Conservation (phyloP, 2,888 invertebrate species). For the Tinea semifulvella region DNA sequence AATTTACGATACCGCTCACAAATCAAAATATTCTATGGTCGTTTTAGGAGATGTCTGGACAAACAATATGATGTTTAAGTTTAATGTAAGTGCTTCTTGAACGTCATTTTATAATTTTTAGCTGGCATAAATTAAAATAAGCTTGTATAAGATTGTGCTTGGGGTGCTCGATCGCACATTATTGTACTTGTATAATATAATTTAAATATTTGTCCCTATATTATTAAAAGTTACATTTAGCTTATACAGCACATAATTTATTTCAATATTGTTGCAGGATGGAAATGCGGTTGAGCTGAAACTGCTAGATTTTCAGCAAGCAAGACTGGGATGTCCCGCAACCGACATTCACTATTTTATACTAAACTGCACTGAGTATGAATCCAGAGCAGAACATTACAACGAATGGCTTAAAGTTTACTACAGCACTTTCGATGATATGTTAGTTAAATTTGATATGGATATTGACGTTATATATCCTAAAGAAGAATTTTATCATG, state of each 20-base stretch:
- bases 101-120: too few relatives aligned
- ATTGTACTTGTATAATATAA: too few relatives aligned
- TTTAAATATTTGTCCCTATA: too few relatives aligned
- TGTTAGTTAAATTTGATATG: slow-evolving; percentile 3
- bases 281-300: neutral
- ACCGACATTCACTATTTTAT: neutral
- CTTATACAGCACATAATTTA: too few relatives aligned
- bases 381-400: neutral
- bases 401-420: slow-evolving; percentile 13
- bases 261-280: too few relatives aligned
- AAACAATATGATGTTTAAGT: slow-evolving; percentile 34
- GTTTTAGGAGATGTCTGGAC: slow-evolving; percentile 38
- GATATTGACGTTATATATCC: slow-evolving; percentile 6
- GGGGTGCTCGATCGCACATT: too few relatives aligned
- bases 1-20: neutral
- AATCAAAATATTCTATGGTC: slow-evolving; percentile 28
- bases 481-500: slow-evolving; percentile 5
- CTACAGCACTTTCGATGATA: neutral
- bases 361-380: slow-evolving; percentile 4
- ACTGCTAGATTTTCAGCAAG: neutral
- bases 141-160: too few relatives aligned
- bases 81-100: slow-evolving; percentile 29
- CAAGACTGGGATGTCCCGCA: neutral
- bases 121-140: too few relatives aligned
- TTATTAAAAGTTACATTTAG: too few relatives aligned